These are phyloP conservation scores for Drosophila auraria DNA, from an alignment of 1,140 invertebrate species.

Conservation along the genomic window DNA sequence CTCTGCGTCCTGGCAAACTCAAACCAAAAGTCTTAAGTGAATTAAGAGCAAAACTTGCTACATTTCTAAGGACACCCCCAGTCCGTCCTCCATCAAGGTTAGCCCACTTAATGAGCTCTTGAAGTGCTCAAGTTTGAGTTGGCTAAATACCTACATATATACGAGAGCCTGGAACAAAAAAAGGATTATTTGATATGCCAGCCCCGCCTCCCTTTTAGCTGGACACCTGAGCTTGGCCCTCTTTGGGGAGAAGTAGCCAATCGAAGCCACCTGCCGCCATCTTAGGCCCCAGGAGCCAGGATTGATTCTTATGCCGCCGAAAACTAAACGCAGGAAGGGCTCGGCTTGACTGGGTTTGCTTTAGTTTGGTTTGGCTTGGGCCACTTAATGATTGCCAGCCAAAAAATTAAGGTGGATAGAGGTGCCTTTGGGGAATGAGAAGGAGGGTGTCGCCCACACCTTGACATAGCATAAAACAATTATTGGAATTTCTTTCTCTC, in stretches of 20 bases:
- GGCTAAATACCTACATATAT: conserved; percentile 56
- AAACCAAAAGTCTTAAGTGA: conserved; percentile 79
- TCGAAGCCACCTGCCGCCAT: not conserved
- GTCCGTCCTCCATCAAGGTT: conserved; percentile 57
- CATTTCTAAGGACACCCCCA: conserved; percentile 64
- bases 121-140: conserved; percentile 65
- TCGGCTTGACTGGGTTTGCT: conserved; percentile 15
- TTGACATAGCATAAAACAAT: conserved; percentile 56
- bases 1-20: conserved; percentile 42
- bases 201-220: conserved; percentile 53
- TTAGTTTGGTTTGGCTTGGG: conserved; percentile 26
- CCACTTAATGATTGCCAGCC: conserved; percentile 67
- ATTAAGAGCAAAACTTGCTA: conserved; percentile 79
- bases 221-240: conserved; percentile 38
- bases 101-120: conserved; percentile 71
- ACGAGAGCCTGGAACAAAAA: conserved; percentile 43
- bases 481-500: conserved; percentile 52
- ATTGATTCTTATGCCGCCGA: conserved; percentile 71
- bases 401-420: conserved; percentile 13
- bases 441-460: conserved; percentile 44
- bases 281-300: conserved; percentile 55
- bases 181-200: conserved; percentile 73
- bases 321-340: conserved; percentile 36
- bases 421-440: conserved; percentile 20
- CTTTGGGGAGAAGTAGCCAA: no score